Percentiles rank a stretch among this genome's conserved stretches.
phyloP scores from a whole-genome alignment of 2,888 invertebrate species.

The Stratiomys singularior region DNA sequence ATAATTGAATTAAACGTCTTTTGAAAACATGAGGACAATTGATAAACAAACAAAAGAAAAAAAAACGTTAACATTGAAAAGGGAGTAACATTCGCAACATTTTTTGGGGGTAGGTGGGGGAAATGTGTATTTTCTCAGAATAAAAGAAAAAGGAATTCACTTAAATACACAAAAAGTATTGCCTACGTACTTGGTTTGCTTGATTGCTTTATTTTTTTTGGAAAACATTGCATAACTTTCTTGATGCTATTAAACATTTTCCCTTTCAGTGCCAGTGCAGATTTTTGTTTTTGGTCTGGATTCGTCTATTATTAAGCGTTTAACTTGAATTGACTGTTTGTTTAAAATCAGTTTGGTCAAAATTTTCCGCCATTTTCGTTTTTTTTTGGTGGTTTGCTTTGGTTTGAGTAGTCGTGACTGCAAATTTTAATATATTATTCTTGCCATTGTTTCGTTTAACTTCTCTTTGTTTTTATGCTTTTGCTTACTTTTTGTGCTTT shows the following conservation, averaged over 20 bases:
- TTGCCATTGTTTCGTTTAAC: too few species aligned
- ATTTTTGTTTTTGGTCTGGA: background rate
- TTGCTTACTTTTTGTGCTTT: too few species aligned
- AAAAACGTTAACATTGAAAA: background rate
- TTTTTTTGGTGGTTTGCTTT: background rate
- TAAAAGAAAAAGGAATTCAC: constrained; percentile 57
- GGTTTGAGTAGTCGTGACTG: background rate
- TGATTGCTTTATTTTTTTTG: background rate
- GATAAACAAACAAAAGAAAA: constrained; percentile 37
- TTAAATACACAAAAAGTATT: constrained; percentile 46
- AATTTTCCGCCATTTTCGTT: background rate
- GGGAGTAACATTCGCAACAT: background rate
- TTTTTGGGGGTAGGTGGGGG: background rate
- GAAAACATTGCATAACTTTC: background rate
- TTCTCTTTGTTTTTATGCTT: too few species aligned
- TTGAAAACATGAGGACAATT: background rate
- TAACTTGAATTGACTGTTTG: background rate
- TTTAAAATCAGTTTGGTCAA: background rate
- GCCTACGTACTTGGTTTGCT: constrained; percentile 26
- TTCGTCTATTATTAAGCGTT: background rate
- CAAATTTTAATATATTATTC: background rate
- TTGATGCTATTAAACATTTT: background rate
- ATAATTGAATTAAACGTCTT: too few species aligned
- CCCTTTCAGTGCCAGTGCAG: background rate
- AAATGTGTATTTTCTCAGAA: constrained; percentile 17